Evolutionary conservation across 2,888 invertebrate species (phyloP), one percentile per base, ranked within the genome.

Genomic region (Embidobia sp.): DNA sequence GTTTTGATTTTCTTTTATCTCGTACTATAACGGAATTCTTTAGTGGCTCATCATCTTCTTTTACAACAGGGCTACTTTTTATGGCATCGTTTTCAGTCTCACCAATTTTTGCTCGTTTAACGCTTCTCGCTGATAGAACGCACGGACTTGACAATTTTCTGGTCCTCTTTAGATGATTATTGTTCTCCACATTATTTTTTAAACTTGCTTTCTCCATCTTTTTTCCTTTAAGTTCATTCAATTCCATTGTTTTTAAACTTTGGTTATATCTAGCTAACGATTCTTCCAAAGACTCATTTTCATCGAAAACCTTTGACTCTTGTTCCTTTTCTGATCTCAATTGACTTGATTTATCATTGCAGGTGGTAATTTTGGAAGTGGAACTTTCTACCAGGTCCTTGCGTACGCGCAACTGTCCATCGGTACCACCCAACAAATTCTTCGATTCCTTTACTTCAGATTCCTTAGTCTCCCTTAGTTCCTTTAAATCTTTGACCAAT

Each of bases 101-200:
- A 90, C 86, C 91, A 73, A 82, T 89, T 63, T 82, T 92, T 89
- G 78, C 88, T 74, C 93, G 92, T 82, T 93, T 93, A 63, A 91
- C 90, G 77, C 92, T 89, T 15, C 84, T 85, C 1, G 83, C 74
- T 0, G 82, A 82, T 1, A 87, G 48, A 29, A 84, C 85, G 19
- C 87, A 85, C 1, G 89, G 89, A 64, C 89, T 89, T 1, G 81
- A 82, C 7, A 88, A 89, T 10, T 85, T 85, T 3, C 88, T 79
- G 48, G 85, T 78, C 27, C 83, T 82, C 18, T 86, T 87, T 51
- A 86, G 84, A 78, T 85, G 86, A 37, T 88, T 87, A 33, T 87
- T 78, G 42, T 83, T 86, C 10, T 89, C 89, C 15, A 84, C 69
- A 37, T 86, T 37, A 70, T 83, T 5, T 81, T 77, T 3, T 84